Evolutionary conservation across 2,113 vertebrate genomes (phyloP).

Genomic region (Columba livia): DNA sequence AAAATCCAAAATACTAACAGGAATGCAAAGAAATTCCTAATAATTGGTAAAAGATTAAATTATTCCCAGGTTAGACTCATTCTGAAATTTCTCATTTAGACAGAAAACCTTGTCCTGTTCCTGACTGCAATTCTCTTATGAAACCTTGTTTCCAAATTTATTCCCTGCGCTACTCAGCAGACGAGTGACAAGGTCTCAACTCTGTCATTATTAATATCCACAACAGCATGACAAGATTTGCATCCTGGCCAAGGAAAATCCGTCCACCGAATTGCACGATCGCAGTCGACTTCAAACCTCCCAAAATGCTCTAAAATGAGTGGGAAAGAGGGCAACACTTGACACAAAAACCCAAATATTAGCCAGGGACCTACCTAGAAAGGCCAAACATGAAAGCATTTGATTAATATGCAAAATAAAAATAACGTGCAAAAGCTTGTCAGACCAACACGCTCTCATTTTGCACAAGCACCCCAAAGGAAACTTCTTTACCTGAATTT

Average conservation of each 20-base stretch:
- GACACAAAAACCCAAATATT: neutral
- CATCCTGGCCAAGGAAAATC: neutral
- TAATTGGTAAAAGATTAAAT: neutral
- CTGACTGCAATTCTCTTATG: conserved; percentile 40
- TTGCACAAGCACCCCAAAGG: no score
- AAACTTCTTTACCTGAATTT: no score
- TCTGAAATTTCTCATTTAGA: conserved; percentile 32
- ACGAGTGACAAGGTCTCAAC: conserved; percentile 37
- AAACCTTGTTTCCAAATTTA: conserved; percentile 7
- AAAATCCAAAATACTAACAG: no score
- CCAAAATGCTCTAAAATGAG: neutral
- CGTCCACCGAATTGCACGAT: neutral
- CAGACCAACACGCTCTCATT: no score
- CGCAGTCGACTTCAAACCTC: neutral
- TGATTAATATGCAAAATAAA: neutral
- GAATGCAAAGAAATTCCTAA: no score
- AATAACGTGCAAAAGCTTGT: neutral
- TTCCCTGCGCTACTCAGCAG: neutral
- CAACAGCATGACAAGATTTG: conserved; percentile 25
- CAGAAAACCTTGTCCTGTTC: conserved; percentile 35
- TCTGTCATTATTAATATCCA: conserved; percentile 45
- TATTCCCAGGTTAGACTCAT: neutral
- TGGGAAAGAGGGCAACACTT: neutral
- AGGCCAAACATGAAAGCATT: neutral
- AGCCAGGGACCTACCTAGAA: neutral